These are phyloP conservation scores for Tipula helvola DNA, from an alignment of 2,888 invertebrate species.

Conservation along the genomic window DNA sequence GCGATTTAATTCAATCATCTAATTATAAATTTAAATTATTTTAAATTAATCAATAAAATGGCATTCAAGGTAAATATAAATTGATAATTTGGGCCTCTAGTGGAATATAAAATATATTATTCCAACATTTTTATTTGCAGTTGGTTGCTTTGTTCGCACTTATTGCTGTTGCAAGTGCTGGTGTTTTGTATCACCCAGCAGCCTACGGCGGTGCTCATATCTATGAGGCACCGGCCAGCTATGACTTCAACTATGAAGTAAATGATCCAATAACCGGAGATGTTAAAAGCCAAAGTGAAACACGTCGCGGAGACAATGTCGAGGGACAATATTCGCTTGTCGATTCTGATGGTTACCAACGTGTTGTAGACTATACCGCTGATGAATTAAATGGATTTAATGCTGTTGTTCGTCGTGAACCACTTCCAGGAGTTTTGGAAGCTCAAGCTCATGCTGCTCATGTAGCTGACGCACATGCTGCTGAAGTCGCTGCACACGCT, in stretches of 20 bases:
- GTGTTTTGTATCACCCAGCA: not conserved
- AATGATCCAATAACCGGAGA: conserved; percentile 41
- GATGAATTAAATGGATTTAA: conserved; percentile 42
- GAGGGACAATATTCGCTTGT: conserved; percentile 40
- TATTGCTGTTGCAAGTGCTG: not conserved
- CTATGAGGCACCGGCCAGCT: conserved; percentile 34
- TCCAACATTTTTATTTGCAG: not conserved
- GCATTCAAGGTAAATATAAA: not conserved
- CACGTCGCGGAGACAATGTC: conserved; percentile 39
- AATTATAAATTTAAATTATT: not conserved
- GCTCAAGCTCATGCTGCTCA: not conserved
- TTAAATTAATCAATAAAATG: not conserved
- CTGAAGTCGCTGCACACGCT: not conserved
- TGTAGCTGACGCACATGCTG: not conserved
- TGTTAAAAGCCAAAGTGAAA: conserved; percentile 39
- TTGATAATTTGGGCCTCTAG: not conserved
- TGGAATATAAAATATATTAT: not conserved
- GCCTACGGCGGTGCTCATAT: not conserved
- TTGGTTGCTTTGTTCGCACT: conserved; percentile 6
- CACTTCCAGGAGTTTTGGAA: conserved; percentile 17
- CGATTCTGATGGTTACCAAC: conserved; percentile 40
- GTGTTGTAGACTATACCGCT: conserved; percentile 40
- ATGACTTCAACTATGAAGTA: conserved; percentile 38
- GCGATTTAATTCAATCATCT: not conserved
- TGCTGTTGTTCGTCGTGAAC: conserved; percentile 39